Percentiles rank a stretch among this genome's conserved stretches.
phyloP scores from a whole-genome alignment of 1,140 invertebrate genomes.

The Palaemon carinicauda region DNA sequence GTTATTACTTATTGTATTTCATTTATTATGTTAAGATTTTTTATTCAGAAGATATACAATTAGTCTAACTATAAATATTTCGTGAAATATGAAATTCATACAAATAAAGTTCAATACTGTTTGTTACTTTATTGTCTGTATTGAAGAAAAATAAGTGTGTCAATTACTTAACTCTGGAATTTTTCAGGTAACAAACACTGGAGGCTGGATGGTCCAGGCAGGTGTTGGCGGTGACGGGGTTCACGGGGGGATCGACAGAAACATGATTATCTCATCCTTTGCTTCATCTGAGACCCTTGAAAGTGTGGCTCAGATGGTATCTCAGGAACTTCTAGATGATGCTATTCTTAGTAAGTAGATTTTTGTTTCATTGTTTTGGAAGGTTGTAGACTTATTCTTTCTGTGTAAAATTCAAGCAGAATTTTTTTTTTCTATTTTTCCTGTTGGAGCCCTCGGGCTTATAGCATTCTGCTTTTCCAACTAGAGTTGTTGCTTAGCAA shows the following conservation, averaged over 20 bases:
- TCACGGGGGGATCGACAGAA: neutral
- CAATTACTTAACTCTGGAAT: neutral
- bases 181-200: constrained; percentile 16
- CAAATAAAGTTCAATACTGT: neutral
- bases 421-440: too few relatives aligned
- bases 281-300: constrained; percentile 26
- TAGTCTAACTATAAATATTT: neutral
- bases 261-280: neutral
- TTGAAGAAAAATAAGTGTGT: too few relatives aligned
- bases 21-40: too few relatives aligned
- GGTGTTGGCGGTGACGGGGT: neutral
- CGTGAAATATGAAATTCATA: neutral
- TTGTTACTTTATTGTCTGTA: neutral
- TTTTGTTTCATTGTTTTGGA: neutral
- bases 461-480: too few relatives aligned
- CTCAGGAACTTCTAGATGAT: constrained; percentile 55
- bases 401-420: neutral
- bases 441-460: too few relatives aligned
- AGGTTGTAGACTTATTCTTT: neutral
- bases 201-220: constrained; percentile 42
- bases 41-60: neutral
- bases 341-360: constrained; percentile 49
- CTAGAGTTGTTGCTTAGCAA: too few relatives aligned
- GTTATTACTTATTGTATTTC: too few relatives aligned
- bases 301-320: constrained; percentile 14